Evolutionary conservation across 2,888 invertebrate species (phyloP).

Genomic region (Troides helena): DNA sequence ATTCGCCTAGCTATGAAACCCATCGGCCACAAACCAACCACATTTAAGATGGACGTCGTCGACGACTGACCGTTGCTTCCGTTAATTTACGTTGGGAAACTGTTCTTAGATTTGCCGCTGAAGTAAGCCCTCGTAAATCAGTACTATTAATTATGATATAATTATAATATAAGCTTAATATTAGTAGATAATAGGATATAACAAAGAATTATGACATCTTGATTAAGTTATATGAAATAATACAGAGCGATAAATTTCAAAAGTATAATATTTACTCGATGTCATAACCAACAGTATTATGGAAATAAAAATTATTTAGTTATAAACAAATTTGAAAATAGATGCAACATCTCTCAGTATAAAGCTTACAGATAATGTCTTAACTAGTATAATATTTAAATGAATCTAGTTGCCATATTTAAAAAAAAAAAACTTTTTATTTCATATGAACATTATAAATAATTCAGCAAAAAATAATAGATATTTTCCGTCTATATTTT

Average conservation of each 20-base stretch:
- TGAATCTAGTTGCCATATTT: not conserved
- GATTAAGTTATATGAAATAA: not conserved
- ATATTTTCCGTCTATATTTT: not conserved
- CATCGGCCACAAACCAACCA: slow-evolving; percentile 57
- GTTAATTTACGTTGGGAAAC: not conserved
- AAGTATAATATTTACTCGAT: not conserved
- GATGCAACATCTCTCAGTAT: not conserved
- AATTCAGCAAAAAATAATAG: not conserved
- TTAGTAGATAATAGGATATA: slow-evolving; percentile 9
- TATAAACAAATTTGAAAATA: not conserved
- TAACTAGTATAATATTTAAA: not conserved
- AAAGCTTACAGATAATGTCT: not conserved
- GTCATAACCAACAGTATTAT: slow-evolving; percentile 16
- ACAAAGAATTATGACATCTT: not conserved
- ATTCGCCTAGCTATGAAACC: slow-evolving; percentile 69
- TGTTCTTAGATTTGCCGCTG: slow-evolving; percentile 1
- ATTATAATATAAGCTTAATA: slow-evolving; percentile 11
- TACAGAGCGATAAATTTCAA: not conserved
- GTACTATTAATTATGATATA: slow-evolving; percentile 2
- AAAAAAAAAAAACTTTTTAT: not conserved
- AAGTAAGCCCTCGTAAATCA: not conserved
- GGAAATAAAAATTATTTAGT: not conserved
- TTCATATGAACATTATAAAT: not conserved
- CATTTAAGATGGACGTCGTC: slow-evolving; percentile 69
- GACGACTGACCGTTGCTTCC: slow-evolving; percentile 55